Evolutionary conservation across 2,888 invertebrate species (phyloP).

Genomic region (Noctua janthina): DNA sequence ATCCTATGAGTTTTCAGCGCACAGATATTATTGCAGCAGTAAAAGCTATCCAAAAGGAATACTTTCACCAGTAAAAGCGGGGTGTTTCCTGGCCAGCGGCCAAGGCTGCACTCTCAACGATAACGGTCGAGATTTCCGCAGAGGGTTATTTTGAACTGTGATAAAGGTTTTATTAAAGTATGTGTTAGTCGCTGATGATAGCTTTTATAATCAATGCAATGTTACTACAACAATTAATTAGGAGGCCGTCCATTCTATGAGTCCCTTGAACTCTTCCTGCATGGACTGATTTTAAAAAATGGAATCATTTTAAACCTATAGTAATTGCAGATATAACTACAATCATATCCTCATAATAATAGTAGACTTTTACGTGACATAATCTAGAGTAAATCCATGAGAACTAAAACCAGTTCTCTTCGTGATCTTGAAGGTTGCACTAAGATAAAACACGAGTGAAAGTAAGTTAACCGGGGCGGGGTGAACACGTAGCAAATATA

Average conservation of each 20-base stretch:
- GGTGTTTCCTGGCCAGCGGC: constrained; percentile 71
- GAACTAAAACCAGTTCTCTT: constrained; percentile 72
- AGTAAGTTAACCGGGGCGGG: constrained; percentile 69
- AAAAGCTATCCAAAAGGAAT: constrained; percentile 60
- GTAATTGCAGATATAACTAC: constrained; percentile 6
- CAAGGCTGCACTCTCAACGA: constrained; percentile 70
- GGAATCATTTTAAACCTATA: neutral
- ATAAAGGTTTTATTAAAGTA: constrained; percentile 38
- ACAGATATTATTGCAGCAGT: constrained; percentile 33
- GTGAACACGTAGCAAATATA: constrained; percentile 60
- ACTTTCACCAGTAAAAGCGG: constrained; percentile 71
- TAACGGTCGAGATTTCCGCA: constrained; percentile 53
- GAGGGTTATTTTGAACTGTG: constrained; percentile 31
- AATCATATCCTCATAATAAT: constrained; percentile 18
- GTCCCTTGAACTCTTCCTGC: neutral
- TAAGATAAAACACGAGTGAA: constrained; percentile 75
- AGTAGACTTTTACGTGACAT: constrained; percentile 56
- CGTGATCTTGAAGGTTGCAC: constrained; percentile 73
- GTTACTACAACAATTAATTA: neutral
- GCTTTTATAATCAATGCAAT: neutral
- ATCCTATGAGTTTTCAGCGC: constrained; percentile 20
- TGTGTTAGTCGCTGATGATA: constrained; percentile 15
- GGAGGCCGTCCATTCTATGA: neutral
- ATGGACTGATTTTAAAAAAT: neutral
- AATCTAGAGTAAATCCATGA: constrained; percentile 64